phyloP scores from a whole-genome alignment of 2,888 invertebrate genomes.

The Cryptocephalus primarius region DNA sequence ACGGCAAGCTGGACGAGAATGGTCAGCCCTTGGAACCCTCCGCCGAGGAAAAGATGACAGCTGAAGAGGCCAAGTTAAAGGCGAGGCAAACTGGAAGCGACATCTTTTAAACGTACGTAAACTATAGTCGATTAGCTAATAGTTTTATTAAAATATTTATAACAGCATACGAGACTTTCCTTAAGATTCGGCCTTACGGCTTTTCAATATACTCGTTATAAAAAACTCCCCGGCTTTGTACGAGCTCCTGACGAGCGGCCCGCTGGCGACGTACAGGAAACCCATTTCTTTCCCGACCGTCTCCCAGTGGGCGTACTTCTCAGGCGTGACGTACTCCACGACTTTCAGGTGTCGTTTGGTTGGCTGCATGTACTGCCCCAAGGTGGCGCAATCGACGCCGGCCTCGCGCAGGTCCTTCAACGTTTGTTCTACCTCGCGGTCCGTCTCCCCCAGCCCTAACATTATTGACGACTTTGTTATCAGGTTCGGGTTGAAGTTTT shows the following conservation, averaged over 20 bases:
- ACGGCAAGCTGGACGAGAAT: slow-evolving; percentile 55
- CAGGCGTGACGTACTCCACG: slow-evolving; percentile 88
- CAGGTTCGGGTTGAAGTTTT: slow-evolving; percentile 65
- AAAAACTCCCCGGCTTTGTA: slow-evolving; percentile 98
- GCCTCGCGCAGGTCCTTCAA: slow-evolving; percentile 71
- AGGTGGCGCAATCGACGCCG: slow-evolving; percentile 89
- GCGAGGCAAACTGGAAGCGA: slow-evolving; percentile 75
- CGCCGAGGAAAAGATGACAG: slow-evolving; percentile 54
- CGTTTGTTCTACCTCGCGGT: slow-evolving; percentile 75
- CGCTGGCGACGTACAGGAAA: slow-evolving; percentile 94
- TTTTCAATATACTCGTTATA: slow-evolving; percentile 67
- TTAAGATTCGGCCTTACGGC: slow-evolving; percentile 31
- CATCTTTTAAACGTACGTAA: slow-evolving; percentile 44
- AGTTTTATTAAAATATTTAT: no score
- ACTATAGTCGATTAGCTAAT: no score
- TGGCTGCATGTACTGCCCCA: slow-evolving; percentile 99
- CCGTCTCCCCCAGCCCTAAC: slow-evolving; percentile 90
- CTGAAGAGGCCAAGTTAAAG: slow-evolving; percentile 57
- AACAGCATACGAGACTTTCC: no score
- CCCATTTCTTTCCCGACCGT: slow-evolving; percentile 70
- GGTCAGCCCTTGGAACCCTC: slow-evolving; percentile 64
- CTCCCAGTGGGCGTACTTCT: slow-evolving; percentile 85
- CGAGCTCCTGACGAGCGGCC: slow-evolving; percentile 91
- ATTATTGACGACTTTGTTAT: slow-evolving; percentile 98
- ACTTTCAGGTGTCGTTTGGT: slow-evolving; percentile 92